These are phyloP conservation scores for Atlantisia rogersi DNA, from an alignment of 2,113 vertebrate species.

Conservation along the genomic window DNA sequence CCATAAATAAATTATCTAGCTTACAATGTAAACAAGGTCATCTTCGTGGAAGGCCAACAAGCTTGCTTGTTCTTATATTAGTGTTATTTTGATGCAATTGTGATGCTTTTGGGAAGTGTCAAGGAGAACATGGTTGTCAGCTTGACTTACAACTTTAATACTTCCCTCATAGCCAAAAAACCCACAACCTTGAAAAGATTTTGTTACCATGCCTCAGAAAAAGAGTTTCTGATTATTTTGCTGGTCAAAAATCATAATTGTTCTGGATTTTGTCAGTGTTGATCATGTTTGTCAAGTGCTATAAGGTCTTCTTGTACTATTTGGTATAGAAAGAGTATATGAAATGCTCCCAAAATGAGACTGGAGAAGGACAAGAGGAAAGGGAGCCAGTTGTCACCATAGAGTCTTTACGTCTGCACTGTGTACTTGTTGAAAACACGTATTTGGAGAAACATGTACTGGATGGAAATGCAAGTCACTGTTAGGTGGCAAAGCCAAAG, in stretches of 20 bases:
- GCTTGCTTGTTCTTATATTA: not conserved
- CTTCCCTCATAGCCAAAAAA: not conserved
- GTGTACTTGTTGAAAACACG: not conserved
- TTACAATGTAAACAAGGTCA: not conserved
- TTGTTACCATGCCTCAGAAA: not conserved
- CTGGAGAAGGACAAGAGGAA: not conserved
- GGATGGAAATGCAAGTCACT: not conserved
- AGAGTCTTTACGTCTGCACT: not conserved
- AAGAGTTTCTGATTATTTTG: not conserved
- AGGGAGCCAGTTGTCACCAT: not conserved
- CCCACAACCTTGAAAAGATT: not conserved
- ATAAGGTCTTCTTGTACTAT: not conserved
- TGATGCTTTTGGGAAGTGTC: not conserved
- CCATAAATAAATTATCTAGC: not conserved
- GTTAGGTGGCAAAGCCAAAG: not conserved
- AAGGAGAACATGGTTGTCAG: not conserved
- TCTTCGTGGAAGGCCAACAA: not conserved
- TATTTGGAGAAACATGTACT: not conserved
- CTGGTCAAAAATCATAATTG: not conserved
- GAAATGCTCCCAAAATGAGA: not conserved
- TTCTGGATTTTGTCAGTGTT: not conserved
- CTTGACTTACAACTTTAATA: not conserved
- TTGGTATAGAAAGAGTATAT: not conserved
- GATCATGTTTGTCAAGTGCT: not conserved
- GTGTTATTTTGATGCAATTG: not conserved